Evolutionary conservation across 2,797 vertebrate species (phyloP).

Genomic region (Eidolon dupreanum): DNA sequence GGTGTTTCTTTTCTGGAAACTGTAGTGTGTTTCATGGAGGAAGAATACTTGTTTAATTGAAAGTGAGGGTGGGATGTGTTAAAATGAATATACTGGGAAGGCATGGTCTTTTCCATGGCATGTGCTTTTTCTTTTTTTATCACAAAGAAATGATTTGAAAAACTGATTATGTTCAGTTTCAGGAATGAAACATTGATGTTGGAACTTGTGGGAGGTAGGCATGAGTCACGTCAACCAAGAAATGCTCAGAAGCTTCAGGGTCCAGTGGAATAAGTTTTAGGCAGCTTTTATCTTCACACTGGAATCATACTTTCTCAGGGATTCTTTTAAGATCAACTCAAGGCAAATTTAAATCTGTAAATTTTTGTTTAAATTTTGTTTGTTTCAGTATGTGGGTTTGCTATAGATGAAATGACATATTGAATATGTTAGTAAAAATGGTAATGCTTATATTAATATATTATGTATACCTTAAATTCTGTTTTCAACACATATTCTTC

Average conservation of each 20-base stretch:
- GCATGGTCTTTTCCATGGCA: background rate
- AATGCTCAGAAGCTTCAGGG: background rate
- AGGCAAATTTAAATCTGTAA: slow-evolving; percentile 45
- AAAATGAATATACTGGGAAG: background rate
- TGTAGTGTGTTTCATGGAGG: background rate
- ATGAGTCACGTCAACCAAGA: background rate
- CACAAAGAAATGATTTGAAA: slow-evolving; percentile 23
- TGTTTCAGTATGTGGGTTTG: background rate
- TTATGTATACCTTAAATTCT: slow-evolving; percentile 32
- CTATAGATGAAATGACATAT: background rate
- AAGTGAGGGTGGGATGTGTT: background rate
- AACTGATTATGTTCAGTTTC: background rate
- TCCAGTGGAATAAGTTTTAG: background rate
- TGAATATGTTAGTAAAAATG: background rate
- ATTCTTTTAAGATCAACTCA: slow-evolving; percentile 59
- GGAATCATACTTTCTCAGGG: background rate
- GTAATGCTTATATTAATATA: slow-evolving; percentile 1
- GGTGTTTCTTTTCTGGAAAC: background rate
- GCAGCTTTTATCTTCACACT: background rate
- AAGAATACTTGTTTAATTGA: background rate
- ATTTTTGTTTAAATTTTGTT: background rate
- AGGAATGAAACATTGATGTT: slow-evolving; percentile 26
- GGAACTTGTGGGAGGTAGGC: background rate
- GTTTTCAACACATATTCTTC: background rate
- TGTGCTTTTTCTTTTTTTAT: background rate